Evolutionary conservation across 2,888 invertebrate genomes (phyloP).

Genomic region (Dryocosmus kuriphilus): DNA sequence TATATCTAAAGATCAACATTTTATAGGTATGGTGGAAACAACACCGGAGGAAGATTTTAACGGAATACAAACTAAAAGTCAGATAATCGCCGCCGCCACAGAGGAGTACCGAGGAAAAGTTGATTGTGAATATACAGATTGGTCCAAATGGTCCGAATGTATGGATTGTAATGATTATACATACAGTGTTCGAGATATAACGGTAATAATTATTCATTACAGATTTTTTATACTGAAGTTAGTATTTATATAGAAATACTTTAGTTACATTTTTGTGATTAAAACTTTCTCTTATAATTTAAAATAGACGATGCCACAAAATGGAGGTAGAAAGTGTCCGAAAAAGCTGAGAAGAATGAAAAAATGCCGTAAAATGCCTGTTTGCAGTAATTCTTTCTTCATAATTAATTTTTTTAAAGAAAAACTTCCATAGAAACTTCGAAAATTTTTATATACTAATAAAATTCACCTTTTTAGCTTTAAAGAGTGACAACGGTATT

Average conservation of each 20-base stretch:
- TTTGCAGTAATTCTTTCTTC: conserved; percentile 69
- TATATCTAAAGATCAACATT: neutral
- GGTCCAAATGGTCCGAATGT: conserved; percentile 92
- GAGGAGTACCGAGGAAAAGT: conserved; percentile 66
- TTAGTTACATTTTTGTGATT: neutral
- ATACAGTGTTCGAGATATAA: conserved; percentile 73
- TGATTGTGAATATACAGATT: conserved; percentile 87
- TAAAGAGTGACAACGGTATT: neutral
- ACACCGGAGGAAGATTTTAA: conserved; percentile 58
- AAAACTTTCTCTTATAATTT: neutral
- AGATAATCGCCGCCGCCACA: conserved; percentile 65
- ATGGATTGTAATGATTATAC: conserved; percentile 84
- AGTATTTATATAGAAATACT: neutral
- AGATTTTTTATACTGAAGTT: neutral
- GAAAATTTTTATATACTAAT: neutral
- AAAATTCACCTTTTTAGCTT: neutral
- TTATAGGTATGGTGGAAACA: neutral
- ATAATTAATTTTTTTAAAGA: neutral
- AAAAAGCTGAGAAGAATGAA: conserved; percentile 76
- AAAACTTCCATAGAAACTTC: neutral
- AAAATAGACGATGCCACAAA: conserved; percentile 78
- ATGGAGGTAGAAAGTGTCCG: conserved; percentile 84
- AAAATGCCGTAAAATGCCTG: conserved; percentile 70
- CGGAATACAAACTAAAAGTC: conserved; percentile 68
- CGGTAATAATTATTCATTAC: conserved; percentile 60